Conservation (phyloP, 2,113 vertebrate genomes). For the Syrrhaptes paradoxus region DNA sequence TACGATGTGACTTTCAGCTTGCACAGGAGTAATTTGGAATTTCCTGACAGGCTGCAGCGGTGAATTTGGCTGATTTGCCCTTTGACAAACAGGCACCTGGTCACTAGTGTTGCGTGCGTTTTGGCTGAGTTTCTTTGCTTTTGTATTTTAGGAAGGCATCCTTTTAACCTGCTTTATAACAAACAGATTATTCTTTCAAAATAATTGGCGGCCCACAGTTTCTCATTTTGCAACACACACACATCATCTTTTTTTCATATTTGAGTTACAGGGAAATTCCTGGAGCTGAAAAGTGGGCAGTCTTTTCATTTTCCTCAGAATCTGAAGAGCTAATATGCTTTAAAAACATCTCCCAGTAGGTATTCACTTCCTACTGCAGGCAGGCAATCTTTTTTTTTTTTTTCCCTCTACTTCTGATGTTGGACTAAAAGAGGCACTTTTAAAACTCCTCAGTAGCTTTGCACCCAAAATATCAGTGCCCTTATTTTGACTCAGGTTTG, state of each 20-base stretch:
- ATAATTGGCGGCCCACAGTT: background rate
- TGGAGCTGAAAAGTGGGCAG: background rate
- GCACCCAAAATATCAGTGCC: background rate
- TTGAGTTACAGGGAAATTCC: background rate
- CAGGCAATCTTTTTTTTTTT: background rate
- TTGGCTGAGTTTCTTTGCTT: background rate
- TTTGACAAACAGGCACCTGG: background rate
- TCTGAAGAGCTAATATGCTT: background rate
- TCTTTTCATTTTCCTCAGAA: background rate
- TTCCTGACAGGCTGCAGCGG: background rate
- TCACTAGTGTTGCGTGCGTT: background rate
- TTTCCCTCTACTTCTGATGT: background rate
- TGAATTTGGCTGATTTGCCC: background rate
- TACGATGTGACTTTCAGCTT: background rate
- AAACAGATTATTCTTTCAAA: background rate
- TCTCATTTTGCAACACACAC: background rate
- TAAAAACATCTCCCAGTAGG: background rate
- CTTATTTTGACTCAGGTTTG: conserved; percentile 31
- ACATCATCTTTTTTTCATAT: background rate
- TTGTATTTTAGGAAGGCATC: background rate
- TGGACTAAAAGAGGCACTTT: background rate
- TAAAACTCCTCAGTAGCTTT: background rate
- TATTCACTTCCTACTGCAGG: background rate
- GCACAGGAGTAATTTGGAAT: background rate
- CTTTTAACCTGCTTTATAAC: background rate